Evolutionary conservation across 2,888 invertebrate genomes (phyloP).

Genomic region (Seira musarum): DNA sequence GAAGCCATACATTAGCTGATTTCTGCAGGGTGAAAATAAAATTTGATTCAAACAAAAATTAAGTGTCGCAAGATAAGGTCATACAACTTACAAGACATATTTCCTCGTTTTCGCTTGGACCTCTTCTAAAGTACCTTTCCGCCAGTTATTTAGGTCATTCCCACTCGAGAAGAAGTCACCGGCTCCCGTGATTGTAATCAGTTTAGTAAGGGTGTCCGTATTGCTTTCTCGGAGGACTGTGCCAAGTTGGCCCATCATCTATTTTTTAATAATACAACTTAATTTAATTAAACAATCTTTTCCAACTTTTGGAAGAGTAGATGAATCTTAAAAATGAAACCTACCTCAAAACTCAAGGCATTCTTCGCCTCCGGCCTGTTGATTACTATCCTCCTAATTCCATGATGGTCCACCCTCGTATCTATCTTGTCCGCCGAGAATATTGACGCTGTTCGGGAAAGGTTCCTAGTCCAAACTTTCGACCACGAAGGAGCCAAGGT

Average conservation of each 20-base stretch:
- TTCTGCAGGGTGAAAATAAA: slow-evolving; percentile 11
- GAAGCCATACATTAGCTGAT: slow-evolving; percentile 35
- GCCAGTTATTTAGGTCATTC: slow-evolving; percentile 45
- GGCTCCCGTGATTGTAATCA: slow-evolving; percentile 32
- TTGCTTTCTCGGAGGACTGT: slow-evolving; percentile 29
- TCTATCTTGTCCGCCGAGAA: slow-evolving; percentile 36
- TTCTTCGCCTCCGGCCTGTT: slow-evolving; percentile 41
- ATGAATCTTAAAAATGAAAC: neutral
- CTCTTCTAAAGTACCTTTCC: slow-evolving; percentile 8
- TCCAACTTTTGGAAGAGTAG: neutral
- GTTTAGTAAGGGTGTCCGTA: slow-evolving; percentile 17
- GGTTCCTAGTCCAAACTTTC: too few relatives aligned
- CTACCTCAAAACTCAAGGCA: slow-evolving; percentile 20
- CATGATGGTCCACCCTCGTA: slow-evolving; percentile 31
- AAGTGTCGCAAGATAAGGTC: neutral
- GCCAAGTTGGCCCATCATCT: slow-evolving; percentile 48
- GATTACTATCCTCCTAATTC: slow-evolving; percentile 30
- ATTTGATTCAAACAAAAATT: neutral
- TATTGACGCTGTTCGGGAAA: slow-evolving; percentile 24
- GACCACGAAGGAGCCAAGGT: too few relatives aligned
- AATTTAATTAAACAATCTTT: too few relatives aligned
- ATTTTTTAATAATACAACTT: neutral
- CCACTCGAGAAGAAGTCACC: slow-evolving; percentile 45
- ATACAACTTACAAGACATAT: slow-evolving; percentile 37
- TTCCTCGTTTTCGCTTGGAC: slow-evolving; percentile 21